These are phyloP conservation scores for Stictocephala bisonia DNA, from an alignment of 2,888 invertebrate genomes.

Conservation along the genomic window DNA sequence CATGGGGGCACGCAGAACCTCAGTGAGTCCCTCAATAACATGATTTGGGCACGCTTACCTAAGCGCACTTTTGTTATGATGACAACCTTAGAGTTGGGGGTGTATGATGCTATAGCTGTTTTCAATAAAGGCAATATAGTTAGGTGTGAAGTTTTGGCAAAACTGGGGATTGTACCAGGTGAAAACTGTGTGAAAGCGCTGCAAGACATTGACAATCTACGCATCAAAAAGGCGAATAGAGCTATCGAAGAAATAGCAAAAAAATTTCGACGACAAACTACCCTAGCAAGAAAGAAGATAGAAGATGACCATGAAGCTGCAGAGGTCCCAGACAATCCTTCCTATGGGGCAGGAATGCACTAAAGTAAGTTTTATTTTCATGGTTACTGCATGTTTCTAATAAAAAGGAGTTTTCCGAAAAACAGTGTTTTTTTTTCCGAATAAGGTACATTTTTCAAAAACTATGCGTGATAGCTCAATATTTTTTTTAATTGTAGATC, in stretches of 20 bases:
- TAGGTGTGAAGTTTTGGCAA: conserved; percentile 1
- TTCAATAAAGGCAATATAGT: conserved; percentile 2
- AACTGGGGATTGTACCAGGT: conserved; percentile 16
- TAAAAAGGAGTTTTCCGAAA: background rate
- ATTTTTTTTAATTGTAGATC: conserved; percentile 7
- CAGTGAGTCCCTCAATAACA: conserved; percentile 14
- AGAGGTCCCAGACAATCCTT: conserved; percentile 21
- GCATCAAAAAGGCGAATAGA: conserved; percentile 3
- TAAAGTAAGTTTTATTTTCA: background rate
- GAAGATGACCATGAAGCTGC: conserved; percentile 17
- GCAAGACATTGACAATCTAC: conserved; percentile 5
- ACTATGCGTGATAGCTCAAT: conserved; percentile 1
- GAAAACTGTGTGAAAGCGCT: conserved; percentile 1
- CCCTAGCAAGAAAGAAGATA: background rate
- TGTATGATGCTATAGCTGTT: background rate
- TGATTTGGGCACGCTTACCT: conserved; percentile 21
- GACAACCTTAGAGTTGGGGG: conserved; percentile 2
- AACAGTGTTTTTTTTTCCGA: background rate
- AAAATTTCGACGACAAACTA: conserved; percentile 6
- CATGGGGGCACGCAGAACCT: conserved; percentile 13
- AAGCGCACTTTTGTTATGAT: conserved; percentile 9
- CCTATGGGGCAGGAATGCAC: conserved; percentile 14
- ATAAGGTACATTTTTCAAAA: background rate
- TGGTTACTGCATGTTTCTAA: background rate
- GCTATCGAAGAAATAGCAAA: conserved; percentile 1